These are phyloP conservation scores for Gymnoscopelus microlampas DNA, from an alignment of 2,797 vertebrate species.

Conservation along the genomic window DNA sequence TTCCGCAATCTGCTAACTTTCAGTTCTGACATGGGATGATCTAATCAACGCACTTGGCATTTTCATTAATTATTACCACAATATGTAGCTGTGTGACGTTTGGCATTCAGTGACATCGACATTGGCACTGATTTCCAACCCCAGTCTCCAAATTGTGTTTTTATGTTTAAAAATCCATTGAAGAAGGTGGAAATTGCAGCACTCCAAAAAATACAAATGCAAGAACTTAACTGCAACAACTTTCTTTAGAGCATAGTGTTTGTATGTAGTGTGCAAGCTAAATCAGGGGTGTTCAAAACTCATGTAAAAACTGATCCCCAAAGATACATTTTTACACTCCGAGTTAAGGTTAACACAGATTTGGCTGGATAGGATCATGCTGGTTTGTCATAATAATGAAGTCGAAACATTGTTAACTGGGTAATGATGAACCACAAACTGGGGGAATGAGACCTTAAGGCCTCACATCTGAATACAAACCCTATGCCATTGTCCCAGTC, in stretches of 20 bases:
- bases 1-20: slow-evolving; percentile 35
- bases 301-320: too few species aligned
- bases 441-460: slow-evolving; percentile 25
- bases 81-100: neutral
- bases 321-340: too few species aligned
- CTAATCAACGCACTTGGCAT: slow-evolving; percentile 17
- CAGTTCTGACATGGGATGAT: slow-evolving; percentile 17
- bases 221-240: too few species aligned
- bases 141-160: too few species aligned
- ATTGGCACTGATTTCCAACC: neutral
- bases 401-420: slow-evolving; percentile 24
- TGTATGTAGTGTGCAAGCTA: too few species aligned
- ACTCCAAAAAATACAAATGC: too few species aligned
- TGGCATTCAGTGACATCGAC: neutral
- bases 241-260: too few species aligned
- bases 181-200: too few species aligned
- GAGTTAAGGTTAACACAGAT: slow-evolving; percentile 8
- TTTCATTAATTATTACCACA: neutral
- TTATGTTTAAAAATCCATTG: too few species aligned
- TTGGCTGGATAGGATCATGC: neutral
- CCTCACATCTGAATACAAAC: slow-evolving; percentile 35
- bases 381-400: neutral
- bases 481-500: slow-evolving; percentile 64
- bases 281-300: too few species aligned
- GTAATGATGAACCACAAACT: slow-evolving; percentile 54